Evolutionary conservation across 2,888 invertebrate genomes (phyloP), one percentile per base, ranked within the genome.

Genomic region (Petrophora chlorosata): DNA sequence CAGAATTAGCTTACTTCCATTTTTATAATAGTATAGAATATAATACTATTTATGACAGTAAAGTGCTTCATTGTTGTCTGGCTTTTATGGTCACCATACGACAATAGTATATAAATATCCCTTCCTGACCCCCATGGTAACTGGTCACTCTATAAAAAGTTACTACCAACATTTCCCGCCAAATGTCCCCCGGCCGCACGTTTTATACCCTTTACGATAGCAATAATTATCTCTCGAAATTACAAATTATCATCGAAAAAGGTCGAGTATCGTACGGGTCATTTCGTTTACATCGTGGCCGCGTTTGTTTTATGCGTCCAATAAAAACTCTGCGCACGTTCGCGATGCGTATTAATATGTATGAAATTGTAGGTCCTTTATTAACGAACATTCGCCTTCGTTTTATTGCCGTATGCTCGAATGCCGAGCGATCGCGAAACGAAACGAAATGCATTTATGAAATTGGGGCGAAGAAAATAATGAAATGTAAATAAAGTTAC

Each of bases 281-380:
- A 78, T 81, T 82, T 76, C 75, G 60, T 70, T 76, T 74, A 73
- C 77, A 74, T 79, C 76, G 74, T 71, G 70, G 65, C 67, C 70
- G 69, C 66, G 71, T 63, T 72, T 68, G 71, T 76, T 79, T 79
- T 79, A 78, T 73, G 67, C 61, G 53, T 32, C 61, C 65, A 67
- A 81, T 82, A 82, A 82, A 82, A 77, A 79, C 59, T 51, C 69
- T 16, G 48, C 62, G 63, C 79, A 76, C 82, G 81, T 76, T 52
- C 61, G 50, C 62, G 33, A 42, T 61, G 59, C 52, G 54, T 74
- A 77, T 82, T 79, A 81, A 82, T 83, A 82, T 85, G 76, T 79
- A 82, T 82, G 79, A 78, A 79, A 73, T 75, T 73, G 72, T 67
- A 66, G 61, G 57, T 43, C 63, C 67, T 67, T 65, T 69, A 70